Base-by-base conservation (phyloP, 2,888 invertebrate species). In the Endotricha flammealis region DNA sequence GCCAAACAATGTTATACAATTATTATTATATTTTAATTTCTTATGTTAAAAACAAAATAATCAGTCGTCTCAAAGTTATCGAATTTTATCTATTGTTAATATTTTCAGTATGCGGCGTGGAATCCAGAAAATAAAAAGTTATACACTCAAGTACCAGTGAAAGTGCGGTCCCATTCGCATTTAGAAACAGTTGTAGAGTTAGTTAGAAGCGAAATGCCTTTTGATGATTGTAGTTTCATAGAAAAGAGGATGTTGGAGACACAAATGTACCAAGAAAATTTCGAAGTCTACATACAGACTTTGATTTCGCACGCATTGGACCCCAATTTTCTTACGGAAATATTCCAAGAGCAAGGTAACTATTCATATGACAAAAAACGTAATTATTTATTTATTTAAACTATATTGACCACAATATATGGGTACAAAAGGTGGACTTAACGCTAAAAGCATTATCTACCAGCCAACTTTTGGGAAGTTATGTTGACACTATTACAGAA, bases 261-360 rank as follows among this genome's bases (percentile, higher is more conserved):
- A 36, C 90, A 92, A 53, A 90, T 90, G 57, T 94, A 93, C 77
- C 93, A 94, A 61, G 95, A 95, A 62, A 93, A 94, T 68, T 96
- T 96, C 68, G 95, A 95, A 87, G 95, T 96, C 25, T 96, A 95
- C 62, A 93, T 96, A 68, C 96, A 96, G 72, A 95, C 95, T 2
- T 88, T 96, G 60, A 95, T 96, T 62, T 96, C 96, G 2, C 96
- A 96, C 71, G 95, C 95, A 4, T 80, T 96, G 46, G 96, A 96
- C 77, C 93, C 94, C 3, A 95, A 95, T 80, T 96, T 96, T 66
- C 88, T 96, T 10, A 92, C 92, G 32, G 96, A 96, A 88, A 96
- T 96, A 64, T 94, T 94, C 57, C 93, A 94, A 65, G 96, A 96
- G 64, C 93, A 95, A 90, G 96, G 96, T 95, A 64, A 58, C 27